Evolutionary conservation across 2,888 invertebrate species (phyloP).

Genomic region (Drosophila tripunctata): DNA sequence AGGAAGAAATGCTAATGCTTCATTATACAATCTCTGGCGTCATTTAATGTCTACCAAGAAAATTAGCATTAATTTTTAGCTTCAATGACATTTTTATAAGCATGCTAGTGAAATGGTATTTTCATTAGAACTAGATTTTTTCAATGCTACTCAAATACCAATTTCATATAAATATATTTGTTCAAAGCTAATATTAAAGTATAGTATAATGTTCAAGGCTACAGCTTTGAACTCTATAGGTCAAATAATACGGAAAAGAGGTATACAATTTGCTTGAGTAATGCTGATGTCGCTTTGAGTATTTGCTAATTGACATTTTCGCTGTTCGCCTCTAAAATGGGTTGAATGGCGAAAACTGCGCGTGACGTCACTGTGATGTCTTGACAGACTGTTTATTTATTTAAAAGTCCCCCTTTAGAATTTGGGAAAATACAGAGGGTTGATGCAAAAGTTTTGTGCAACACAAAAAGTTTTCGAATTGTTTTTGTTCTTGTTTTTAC

Average conservation of each 20-base stretch:
- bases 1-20: too few species aligned
- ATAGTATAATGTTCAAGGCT: too few species aligned
- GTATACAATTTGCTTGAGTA: constrained; percentile 10
- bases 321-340: background rate
- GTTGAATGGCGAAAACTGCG: constrained; percentile 2
- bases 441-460: constrained; percentile 32
- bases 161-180: too few species aligned
- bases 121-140: too few species aligned
- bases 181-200: too few species aligned
- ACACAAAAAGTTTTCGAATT: constrained; percentile 20
- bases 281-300: constrained; percentile 20
- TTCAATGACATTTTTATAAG: too few species aligned
- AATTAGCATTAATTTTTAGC: too few species aligned
- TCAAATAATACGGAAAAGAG: background rate
- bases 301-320: constrained; percentile 34
- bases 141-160: too few species aligned
- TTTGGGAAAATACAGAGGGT: constrained; percentile 9
- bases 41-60: too few species aligned
- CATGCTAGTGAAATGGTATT: too few species aligned
- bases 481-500: constrained; percentile 9
- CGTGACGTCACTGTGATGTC: constrained; percentile 28
- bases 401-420: constrained; percentile 32
- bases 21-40: too few species aligned
- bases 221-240: background rate
- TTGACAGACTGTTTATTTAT: constrained; percentile 49